Percentiles rank a stretch among this genome's conserved stretches.
Conservation (phyloP, 2,888 invertebrate species). For the Apeira syringaria region DNA sequence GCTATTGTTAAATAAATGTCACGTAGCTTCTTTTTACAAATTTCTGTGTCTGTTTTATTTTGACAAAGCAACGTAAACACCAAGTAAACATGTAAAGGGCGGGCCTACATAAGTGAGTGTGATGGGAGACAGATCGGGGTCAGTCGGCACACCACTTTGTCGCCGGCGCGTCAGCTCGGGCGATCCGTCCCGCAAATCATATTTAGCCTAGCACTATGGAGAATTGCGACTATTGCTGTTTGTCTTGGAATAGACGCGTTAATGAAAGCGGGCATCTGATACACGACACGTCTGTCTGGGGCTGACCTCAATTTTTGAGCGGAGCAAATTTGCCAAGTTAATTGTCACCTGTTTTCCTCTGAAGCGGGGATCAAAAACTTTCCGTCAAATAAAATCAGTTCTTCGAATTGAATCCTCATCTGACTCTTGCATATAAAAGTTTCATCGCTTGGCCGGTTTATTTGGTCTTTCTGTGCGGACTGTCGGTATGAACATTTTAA, state of each 20-base stretch:
- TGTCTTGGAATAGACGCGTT: conserved; percentile 65
- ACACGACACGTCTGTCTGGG: conserved; percentile 42
- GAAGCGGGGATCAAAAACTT: conserved; percentile 26
- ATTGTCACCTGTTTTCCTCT: conserved; percentile 35
- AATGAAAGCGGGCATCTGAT: conserved; percentile 60
- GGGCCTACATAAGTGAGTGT: conserved; percentile 36
- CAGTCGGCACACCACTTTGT: conserved; percentile 57
- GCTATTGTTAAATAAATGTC: too few species aligned
- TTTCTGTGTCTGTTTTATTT: too few species aligned
- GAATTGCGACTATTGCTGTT: conserved; percentile 66
- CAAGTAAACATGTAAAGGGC: conserved; percentile 34
- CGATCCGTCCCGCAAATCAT: conserved; percentile 73
- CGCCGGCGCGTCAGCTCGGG: conserved; percentile 46
- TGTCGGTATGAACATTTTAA: conserved; percentile 18
- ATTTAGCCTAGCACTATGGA: conserved; percentile 67
- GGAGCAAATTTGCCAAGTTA: conserved; percentile 29
- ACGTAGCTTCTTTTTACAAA: too few species aligned
- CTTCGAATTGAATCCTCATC: conserved; percentile 19
- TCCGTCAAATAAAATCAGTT: conserved; percentile 19
- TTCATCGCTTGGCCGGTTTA: conserved; percentile 14
- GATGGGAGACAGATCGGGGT: conserved; percentile 59
- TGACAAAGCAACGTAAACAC: too few species aligned
- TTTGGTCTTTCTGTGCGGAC: conserved; percentile 18
- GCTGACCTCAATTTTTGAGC: conserved; percentile 48
- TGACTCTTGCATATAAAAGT: conserved; percentile 13